phyloP scores from a whole-genome alignment of 2,797 vertebrate genomes.

The Ptychadena robeensis region DNA sequence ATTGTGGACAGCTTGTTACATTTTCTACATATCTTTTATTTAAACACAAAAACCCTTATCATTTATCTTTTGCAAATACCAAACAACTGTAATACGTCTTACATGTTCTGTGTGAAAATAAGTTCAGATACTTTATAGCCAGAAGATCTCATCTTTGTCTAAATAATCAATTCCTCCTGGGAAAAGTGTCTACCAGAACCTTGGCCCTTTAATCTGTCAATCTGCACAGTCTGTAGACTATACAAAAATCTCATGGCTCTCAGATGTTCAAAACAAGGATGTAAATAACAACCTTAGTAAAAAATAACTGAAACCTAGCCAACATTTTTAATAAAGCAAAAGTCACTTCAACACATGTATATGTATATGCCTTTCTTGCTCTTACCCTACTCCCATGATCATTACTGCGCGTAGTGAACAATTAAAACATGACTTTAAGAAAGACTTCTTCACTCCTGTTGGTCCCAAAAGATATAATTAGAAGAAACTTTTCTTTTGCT shows the following conservation, averaged over 20 bases:
- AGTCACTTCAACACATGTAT: slow-evolving; percentile 29
- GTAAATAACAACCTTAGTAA: slow-evolving; percentile 29
- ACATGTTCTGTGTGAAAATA: not conserved
- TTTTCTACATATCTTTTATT: too few relatives aligned
- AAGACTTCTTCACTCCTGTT: not conserved
- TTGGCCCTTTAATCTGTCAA: slow-evolving; percentile 49
- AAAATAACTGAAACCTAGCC: slow-evolving; percentile 13
- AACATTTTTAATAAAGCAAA: slow-evolving; percentile 31
- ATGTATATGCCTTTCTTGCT: not conserved
- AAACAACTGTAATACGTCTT: not conserved
- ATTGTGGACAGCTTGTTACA: too few relatives aligned
- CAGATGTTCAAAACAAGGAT: slow-evolving; percentile 39
- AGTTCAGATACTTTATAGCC: not conserved
- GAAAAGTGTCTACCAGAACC: slow-evolving; percentile 34
- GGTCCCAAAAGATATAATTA: slow-evolving; percentile 46
- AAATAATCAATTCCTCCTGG: slow-evolving; percentile 27
- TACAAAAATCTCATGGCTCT: slow-evolving; percentile 23
- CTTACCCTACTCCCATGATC: not conserved
- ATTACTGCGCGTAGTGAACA: slow-evolving; percentile 17
- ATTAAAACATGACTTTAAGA: slow-evolving; percentile 53
- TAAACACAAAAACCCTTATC: not conserved
- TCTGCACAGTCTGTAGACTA: slow-evolving; percentile 28
- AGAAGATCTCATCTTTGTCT: not conserved
- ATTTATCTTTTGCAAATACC: not conserved
- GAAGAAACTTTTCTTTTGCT: slow-evolving; percentile 19